These are phyloP conservation scores for Parnassius glacialis DNA, from an alignment of 2,888 invertebrate species.

Conservation along the genomic window DNA sequence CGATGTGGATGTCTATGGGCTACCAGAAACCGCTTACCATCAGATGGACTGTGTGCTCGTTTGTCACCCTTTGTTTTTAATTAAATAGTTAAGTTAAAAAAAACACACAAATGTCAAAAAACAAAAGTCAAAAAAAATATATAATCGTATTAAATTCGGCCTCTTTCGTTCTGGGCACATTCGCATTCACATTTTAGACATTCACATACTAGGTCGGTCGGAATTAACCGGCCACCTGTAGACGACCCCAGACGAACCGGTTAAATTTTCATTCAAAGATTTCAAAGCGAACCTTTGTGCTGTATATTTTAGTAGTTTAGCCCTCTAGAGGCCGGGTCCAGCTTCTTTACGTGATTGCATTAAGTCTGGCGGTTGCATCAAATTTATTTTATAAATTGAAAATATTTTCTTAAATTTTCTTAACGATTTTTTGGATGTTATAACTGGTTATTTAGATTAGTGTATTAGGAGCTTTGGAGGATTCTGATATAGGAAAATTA, in stretches of 20 bases:
- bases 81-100: too few species aligned
- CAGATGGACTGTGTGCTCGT: too few species aligned
- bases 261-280: conserved; percentile 69
- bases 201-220: neutral
- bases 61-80: too few species aligned
- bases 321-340: conserved; percentile 7
- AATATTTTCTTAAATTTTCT: too few species aligned
- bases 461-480: too few species aligned
- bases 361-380: neutral
- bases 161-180: neutral
- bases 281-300: conserved; percentile 38
- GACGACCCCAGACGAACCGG: conserved; percentile 40
- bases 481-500: too few species aligned
- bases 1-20: too few species aligned
- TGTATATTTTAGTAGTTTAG: conserved; percentile 48
- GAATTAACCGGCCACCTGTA: conserved; percentile 70
- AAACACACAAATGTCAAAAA: too few species aligned
- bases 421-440: too few species aligned
- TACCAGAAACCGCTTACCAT: too few species aligned
- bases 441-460: too few species aligned
- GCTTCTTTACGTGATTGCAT: conserved; percentile 10
- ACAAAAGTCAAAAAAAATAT: neutral
- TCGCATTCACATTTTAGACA: too few species aligned
- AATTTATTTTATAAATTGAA: neutral
- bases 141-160: neutral